Conservation (phyloP, 2,797 vertebrate genomes). For the Fundulus diaphanus region DNA sequence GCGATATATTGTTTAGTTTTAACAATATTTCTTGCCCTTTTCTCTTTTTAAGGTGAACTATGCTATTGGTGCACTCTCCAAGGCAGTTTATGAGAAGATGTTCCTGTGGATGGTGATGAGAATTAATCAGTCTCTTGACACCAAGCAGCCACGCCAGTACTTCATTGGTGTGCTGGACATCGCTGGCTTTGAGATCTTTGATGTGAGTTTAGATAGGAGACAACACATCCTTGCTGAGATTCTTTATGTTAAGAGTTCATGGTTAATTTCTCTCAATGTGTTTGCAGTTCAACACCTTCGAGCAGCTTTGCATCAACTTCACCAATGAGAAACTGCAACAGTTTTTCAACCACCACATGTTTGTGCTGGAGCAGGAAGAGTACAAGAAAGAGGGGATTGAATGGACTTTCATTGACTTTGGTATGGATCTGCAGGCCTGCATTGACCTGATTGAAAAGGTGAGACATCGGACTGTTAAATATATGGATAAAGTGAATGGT, state of each 20-base stretch:
- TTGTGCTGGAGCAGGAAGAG: slow-evolving; percentile 87
- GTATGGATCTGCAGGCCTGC: slow-evolving; percentile 83
- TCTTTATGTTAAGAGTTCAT: not conserved
- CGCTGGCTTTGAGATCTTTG: slow-evolving; percentile 91
- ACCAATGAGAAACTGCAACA: slow-evolving; percentile 89
- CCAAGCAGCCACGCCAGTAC: slow-evolving; percentile 87
- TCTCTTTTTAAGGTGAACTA: slow-evolving; percentile 80
- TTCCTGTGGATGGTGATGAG: slow-evolving; percentile 90
- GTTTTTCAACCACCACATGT: slow-evolving; percentile 90
- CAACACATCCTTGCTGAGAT: not conserved
- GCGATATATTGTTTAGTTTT: not conserved
- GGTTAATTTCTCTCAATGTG: not conserved
- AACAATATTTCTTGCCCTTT: not conserved
- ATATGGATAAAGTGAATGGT: too few species aligned
- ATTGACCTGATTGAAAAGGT: slow-evolving; percentile 86
- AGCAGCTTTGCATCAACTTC: slow-evolving; percentile 93
- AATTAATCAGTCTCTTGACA: slow-evolving; percentile 89
- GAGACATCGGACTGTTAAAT: too few species aligned
- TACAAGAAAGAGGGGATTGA: slow-evolving; percentile 85
- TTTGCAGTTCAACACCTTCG: slow-evolving; percentile 88
- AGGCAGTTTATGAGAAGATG: slow-evolving; percentile 89
- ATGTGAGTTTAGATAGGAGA: slow-evolving; percentile 67
- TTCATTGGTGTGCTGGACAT: slow-evolving; percentile 91
- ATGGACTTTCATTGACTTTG: slow-evolving; percentile 84
- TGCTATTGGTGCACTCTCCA: slow-evolving; percentile 83